Evolutionary conservation across 2,113 vertebrate species (phyloP).

Genomic region (Mormyrus iriodes): DNA sequence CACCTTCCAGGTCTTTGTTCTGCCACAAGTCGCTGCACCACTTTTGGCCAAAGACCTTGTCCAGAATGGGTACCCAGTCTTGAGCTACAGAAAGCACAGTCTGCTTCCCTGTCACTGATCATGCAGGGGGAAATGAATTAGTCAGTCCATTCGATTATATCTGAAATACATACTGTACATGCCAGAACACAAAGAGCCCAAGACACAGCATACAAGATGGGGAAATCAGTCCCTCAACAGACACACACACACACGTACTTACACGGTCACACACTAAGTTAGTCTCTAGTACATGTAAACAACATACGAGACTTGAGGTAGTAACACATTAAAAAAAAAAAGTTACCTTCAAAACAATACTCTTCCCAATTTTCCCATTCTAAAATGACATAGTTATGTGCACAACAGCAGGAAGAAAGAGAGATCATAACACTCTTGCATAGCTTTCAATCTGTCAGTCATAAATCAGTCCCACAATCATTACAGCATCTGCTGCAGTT

Average conservation of each 20-base stretch:
- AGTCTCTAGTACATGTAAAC: neutral
- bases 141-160: neutral
- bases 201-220: neutral
- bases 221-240: neutral
- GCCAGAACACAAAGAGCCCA: neutral
- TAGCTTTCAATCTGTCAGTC: neutral
- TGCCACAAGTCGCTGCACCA: slow-evolving; percentile 62
- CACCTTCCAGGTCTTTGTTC: slow-evolving; percentile 38
- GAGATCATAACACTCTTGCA: neutral
- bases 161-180: neutral
- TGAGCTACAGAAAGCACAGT: slow-evolving; percentile 51
- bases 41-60: slow-evolving; percentile 65
- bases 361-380: neutral
- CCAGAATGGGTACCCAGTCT: slow-evolving; percentile 67
- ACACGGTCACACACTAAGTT: neutral
- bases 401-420: neutral
- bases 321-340: neutral
- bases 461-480: neutral
- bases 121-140: neutral
- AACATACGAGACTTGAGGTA: neutral
- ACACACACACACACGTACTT: neutral
- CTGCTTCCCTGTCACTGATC: slow-evolving; percentile 35
- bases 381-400: neutral
- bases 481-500: neutral
- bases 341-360: neutral